Conservation (phyloP, 2,888 invertebrate genomes). For the Tromatobia lineatoria region DNA sequence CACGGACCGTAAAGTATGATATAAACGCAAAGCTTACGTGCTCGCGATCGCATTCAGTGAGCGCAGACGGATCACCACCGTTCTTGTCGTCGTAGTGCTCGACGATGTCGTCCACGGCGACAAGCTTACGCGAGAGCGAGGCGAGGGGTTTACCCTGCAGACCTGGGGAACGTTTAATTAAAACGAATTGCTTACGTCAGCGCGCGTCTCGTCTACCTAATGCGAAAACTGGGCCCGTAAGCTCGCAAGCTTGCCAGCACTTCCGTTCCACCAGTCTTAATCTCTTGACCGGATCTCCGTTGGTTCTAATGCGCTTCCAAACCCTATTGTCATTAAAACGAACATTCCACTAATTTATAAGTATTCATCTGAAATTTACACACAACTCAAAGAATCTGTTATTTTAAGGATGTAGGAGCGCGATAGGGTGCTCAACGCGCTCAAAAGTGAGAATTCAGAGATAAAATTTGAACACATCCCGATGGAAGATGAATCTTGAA, state of each 20-base stretch:
- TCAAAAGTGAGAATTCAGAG: too few species aligned
- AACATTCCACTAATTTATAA: background rate
- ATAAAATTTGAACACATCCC: too few species aligned
- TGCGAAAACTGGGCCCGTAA: slow-evolving; percentile 57
- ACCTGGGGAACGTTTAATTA: slow-evolving; percentile 69
- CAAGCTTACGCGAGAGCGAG: slow-evolving; percentile 36
- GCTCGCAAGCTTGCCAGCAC: slow-evolving; percentile 32
- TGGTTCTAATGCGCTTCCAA: slow-evolving; percentile 46
- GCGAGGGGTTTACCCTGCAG: slow-evolving; percentile 4
- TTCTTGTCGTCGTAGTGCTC: slow-evolving; percentile 39
- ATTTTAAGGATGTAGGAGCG: too few species aligned
- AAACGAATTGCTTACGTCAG: slow-evolving; percentile 74
- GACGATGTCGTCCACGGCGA: slow-evolving; percentile 58
- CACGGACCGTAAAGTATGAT: slow-evolving; percentile 73
- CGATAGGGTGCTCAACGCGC: too few species aligned
- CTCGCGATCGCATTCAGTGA: slow-evolving; percentile 29
- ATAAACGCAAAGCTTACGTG: slow-evolving; percentile 70
- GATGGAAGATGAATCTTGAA: too few species aligned
- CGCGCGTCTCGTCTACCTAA: slow-evolving; percentile 42
- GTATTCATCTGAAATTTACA: background rate
- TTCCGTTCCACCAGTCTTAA: slow-evolving; percentile 43
- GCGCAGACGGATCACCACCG: slow-evolving; percentile 2
- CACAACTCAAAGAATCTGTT: background rate
- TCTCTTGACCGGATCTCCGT: slow-evolving; percentile 45
- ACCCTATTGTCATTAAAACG: slow-evolving; percentile 16